Evolutionary conservation across 2,113 vertebrate genomes (phyloP), one percentile per base, ranked within the genome.

Genomic region (Monopterus albus): DNA sequence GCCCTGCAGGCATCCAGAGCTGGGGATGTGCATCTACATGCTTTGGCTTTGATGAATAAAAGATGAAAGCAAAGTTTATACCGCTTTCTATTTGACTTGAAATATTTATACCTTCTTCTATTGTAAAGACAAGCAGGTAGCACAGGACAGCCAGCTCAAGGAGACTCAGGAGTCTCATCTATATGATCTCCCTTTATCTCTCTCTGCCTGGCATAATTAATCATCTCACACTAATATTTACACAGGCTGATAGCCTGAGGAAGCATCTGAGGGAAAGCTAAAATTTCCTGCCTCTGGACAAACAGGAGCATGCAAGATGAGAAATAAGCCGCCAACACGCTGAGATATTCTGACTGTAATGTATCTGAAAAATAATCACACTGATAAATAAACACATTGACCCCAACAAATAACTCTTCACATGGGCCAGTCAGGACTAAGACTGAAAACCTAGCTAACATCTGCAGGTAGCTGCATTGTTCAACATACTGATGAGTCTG

Each of bases 11-110:
- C 81, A 57, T 61, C 26, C 14, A 3, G 45, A 33, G 65, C 56
- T 38, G 50, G 46, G 62, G 49, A 74, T 77, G 80, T 71, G 81
- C 69, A 78, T 78, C 75, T 76, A 51, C 59, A 77, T 81, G 52
- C 62, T 31, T 46, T 6, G 51, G 70, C 84, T 91, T 89, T 90
- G 90, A 90, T 92, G 88, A 92, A 91, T 91, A 90, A 92, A 91
- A 88, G 78, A 92, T 91, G 88, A 84, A 83, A 85, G 66, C 75
- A 65, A 70, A 78, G 79, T 88, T 88, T 89, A 79, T 84, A 55
- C 75, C 4, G 43, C 72, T 82, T 87, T 88, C 84, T 85, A 81
- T 89, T 91, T 88, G 84, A 82, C 82, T 80, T 91, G 64, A 90
- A 91, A 90, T 91, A 92, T 91, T 89, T 88, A 89, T 90, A 80